These are phyloP conservation scores for Tetrax tetrax DNA, from an alignment of 2,113 vertebrate genomes.

Conservation along the genomic window DNA sequence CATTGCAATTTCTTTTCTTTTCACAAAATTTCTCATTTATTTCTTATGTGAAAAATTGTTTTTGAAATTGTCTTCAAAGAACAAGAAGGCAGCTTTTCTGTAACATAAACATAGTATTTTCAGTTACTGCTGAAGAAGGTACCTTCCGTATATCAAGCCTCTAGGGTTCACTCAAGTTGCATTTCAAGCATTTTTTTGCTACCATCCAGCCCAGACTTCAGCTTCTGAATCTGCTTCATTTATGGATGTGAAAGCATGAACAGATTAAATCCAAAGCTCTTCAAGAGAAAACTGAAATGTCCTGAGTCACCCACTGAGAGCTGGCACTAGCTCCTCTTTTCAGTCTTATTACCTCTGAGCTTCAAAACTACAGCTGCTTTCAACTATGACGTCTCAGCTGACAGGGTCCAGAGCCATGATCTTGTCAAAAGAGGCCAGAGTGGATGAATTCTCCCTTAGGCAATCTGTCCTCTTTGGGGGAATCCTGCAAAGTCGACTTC, in stretches of 20 bases:
- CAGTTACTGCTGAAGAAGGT: not conserved
- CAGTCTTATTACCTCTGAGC: not conserved
- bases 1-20: not conserved
- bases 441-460: not conserved
- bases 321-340: not conserved
- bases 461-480: not conserved
- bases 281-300: constrained; percentile 15
- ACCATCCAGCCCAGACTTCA: not conserved
- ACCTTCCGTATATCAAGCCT: not conserved
- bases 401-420: not conserved
- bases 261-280: not conserved
- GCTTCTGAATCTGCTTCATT: constrained; percentile 6
- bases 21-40: not conserved
- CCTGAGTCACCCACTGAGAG: not conserved
- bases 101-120: not conserved
- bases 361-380: not conserved
- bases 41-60: not conserved
- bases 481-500: not conserved
- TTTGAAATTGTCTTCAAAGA: not conserved
- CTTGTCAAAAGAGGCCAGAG: not conserved
- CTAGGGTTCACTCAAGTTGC: constrained; percentile 57
- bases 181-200: constrained; percentile 31
- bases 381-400: not conserved
- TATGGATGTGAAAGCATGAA: not conserved
- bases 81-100: not conserved